These are phyloP conservation scores for Andricus curvator DNA, from an alignment of 2,888 invertebrate genomes.

Conservation along the genomic window DNA sequence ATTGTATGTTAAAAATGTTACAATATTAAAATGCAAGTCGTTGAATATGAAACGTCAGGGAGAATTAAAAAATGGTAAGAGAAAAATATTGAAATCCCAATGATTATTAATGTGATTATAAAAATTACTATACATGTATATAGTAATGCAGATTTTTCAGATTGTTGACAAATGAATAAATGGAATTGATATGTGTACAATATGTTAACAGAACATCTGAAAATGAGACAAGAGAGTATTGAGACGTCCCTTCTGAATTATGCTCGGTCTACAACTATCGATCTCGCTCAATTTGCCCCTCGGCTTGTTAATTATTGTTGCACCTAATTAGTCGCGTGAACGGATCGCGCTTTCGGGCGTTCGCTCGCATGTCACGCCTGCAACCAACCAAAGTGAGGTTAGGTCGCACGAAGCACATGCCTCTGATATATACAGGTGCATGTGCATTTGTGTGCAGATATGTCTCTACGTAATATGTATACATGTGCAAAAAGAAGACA, in stretches of 20 bases:
- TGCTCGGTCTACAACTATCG: conserved; percentile 47
- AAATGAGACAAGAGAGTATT: conserved; percentile 12
- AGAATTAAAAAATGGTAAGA: no score
- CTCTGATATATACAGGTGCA: background rate
- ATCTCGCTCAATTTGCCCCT: conserved; percentile 52
- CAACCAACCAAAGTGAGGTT: conserved; percentile 46
- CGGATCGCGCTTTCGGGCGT: conserved; percentile 58
- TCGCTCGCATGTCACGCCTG: conserved; percentile 56
- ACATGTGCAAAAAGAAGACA: conserved; percentile 45
- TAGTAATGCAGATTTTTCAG: no score
- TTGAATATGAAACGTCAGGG: no score
- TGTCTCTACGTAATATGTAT: conserved; percentile 1
- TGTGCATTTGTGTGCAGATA: background rate
- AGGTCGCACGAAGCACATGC: conserved; percentile 16
- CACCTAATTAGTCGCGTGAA: conserved; percentile 64
- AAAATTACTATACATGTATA: no score
- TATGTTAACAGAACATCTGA: background rate
- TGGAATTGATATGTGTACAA: background rate
- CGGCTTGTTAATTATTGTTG: conserved; percentile 69
- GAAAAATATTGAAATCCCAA: no score
- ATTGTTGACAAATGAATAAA: background rate
- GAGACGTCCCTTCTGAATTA: conserved; percentile 23
- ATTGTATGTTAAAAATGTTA: no score
- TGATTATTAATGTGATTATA: no score
- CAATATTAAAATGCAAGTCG: no score